Conservation (phyloP, 1,140 invertebrate species). For the Leucophenga varia region DNA sequence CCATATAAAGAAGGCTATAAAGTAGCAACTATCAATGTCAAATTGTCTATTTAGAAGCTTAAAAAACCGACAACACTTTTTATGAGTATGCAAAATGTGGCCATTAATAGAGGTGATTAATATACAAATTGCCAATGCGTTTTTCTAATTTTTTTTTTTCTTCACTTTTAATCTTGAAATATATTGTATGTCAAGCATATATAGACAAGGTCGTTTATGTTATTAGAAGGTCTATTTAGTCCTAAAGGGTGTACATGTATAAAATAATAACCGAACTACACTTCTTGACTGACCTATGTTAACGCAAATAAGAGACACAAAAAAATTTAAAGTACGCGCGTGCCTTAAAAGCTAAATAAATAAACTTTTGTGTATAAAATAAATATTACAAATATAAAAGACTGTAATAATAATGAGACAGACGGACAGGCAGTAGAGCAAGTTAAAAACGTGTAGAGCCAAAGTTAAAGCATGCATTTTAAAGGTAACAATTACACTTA, state of each 20-base stretch:
- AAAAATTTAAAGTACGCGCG: constrained; percentile 28
- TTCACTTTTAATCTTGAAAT: constrained; percentile 1
- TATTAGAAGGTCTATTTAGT: constrained; percentile 20
- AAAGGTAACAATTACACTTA: constrained; percentile 53
- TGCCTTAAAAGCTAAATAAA: constrained; percentile 15
- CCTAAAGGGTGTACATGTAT: constrained; percentile 7
- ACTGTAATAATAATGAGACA: constrained; percentile 44
- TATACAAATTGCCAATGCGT: constrained; percentile 26
- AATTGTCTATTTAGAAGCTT: too few species aligned
- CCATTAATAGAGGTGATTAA: constrained; percentile 24
- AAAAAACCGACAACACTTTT: too few species aligned
- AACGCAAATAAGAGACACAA: constrained; percentile 24
- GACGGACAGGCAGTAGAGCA: constrained; percentile 19
- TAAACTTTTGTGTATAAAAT: too few species aligned
- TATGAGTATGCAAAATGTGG: constrained; percentile 26
- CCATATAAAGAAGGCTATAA: background rate
- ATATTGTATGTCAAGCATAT: background rate
- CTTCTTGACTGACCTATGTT: constrained; percentile 40
- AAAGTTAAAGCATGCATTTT: constrained; percentile 1
- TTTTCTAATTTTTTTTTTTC: constrained; percentile 8
- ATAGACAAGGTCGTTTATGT: constrained; percentile 34
- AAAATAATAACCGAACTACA: background rate
- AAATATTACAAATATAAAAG: too few species aligned
- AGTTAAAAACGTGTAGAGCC: too few species aligned
- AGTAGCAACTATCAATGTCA: background rate